Evolutionary conservation across 2,888 invertebrate genomes (phyloP), one percentile per base, ranked within the genome.

Genomic region (Rhamphomyia laevipes): DNA sequence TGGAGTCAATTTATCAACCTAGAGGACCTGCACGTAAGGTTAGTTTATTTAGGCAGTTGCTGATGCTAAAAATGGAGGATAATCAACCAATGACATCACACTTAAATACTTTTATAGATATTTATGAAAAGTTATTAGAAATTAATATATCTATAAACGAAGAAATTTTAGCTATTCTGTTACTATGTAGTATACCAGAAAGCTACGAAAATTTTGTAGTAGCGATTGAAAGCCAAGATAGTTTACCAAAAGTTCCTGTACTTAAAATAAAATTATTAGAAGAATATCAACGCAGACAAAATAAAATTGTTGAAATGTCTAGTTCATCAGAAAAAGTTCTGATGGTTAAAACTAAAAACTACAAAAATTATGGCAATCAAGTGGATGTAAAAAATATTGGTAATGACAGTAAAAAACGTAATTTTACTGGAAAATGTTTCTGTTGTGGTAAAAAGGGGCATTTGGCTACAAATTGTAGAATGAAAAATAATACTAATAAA

Each of bases 11-110:
- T 7, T 41, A 44, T 31, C 43, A 18, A 30, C 51, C 50, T 42
- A 18, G 47, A 23, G 50, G 53, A 5, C 53, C 51, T 11, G 48
- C 49, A 7, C 35, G 53, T 11, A 54, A 51, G 45, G 50, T 51
- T 21, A 43, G 40, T 10, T 43, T 55, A 6, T 55, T 49, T 43
- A 53, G 51, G 38, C 46, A 50, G 18, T 40, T 52, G 11, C 12
- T 55, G 40, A 42, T 47, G 31, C 23, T 21, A 15, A 50, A 48
- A 31, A 44, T 44, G 15, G 47, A 46, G n/a, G 44, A 12, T 42
- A 18, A 17, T 17, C 35, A 43, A 13, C 41, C 37, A 9, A 48
- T 53, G 46, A 21, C 15, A 27, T 35, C 42, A 4, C 51, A 53
- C 35, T 33, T 51, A n/a, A 53, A 50, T 21, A 43, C 49, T 9